Percentiles rank a stretch among this genome's conserved stretches.
phyloP scores from a whole-genome alignment of 1,140 invertebrate species.

The Pogonognathellus flavescens region DNA sequence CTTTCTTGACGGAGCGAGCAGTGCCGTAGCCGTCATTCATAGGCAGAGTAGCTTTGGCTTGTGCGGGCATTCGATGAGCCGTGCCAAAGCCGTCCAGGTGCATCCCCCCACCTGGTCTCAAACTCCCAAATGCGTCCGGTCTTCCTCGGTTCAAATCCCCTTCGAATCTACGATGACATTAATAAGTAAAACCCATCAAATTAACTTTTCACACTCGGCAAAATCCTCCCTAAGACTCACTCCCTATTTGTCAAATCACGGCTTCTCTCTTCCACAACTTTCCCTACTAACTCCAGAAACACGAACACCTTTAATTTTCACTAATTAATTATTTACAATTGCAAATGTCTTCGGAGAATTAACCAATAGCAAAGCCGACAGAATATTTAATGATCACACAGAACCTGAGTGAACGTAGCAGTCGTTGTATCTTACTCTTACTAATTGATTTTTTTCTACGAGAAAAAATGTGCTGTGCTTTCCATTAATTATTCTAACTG shows the following conservation, averaged over 20 bases:
- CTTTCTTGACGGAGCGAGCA: conserved; percentile 70
- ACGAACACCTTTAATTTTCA: conserved; percentile 13
- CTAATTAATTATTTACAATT: conserved; percentile 41
- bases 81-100: conserved; percentile 69
- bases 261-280: not conserved
- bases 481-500: too few species aligned
- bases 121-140: conserved; percentile 65
- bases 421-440: too few species aligned
- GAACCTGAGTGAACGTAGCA: too few species aligned
- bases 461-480: too few species aligned
- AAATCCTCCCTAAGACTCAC: conserved; percentile 40
- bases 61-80: conserved; percentile 67
- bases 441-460: too few species aligned
- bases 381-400: conserved; percentile 13
- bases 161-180: conserved; percentile 64
- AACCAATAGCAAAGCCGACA: conserved; percentile 24
- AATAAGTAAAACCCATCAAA: conserved; percentile 49
- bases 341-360: conserved; percentile 37
- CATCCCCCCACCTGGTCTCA: conserved; percentile 64
- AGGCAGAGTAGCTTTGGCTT: conserved; percentile 63
- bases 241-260: conserved; percentile 40
- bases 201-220: conserved; percentile 36
- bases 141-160: conserved; percentile 66
- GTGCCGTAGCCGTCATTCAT: conserved; percentile 69
- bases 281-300: not conserved